These are phyloP conservation scores for Cacoxenus indagator DNA, from an alignment of 2,888 invertebrate species.

Conservation along the genomic window DNA sequence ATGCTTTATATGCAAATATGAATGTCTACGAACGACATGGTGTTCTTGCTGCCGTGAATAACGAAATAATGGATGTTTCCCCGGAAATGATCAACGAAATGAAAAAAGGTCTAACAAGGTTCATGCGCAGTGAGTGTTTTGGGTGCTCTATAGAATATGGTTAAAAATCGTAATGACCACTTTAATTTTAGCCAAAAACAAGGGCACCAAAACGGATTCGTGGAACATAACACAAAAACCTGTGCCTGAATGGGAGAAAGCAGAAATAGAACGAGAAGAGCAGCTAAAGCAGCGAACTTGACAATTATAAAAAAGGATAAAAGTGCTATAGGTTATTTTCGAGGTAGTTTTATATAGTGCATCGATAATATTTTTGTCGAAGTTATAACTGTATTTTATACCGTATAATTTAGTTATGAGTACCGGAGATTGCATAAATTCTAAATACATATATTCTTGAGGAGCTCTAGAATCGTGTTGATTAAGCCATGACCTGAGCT, in stretches of 20 bases:
- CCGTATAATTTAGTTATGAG: too few species aligned
- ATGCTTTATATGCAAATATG: conserved; percentile 71
- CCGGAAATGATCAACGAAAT: conserved; percentile 78
- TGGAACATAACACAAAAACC: conserved; percentile 70
- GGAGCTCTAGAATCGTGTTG: too few species aligned
- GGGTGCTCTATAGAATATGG: neutral
- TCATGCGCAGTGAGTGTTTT: conserved; percentile 74
- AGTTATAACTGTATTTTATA: too few species aligned
- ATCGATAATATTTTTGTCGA: too few species aligned
- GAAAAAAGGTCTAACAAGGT: conserved; percentile 77
- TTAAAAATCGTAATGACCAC: neutral
- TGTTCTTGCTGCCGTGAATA: conserved; percentile 75
- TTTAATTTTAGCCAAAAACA: conserved; percentile 49
- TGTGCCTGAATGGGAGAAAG: conserved; percentile 77
- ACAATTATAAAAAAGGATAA: conserved; percentile 10
- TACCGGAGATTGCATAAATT: too few species aligned
- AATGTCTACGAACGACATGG: conserved; percentile 77
- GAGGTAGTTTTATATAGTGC: too few species aligned
- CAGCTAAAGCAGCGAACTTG: conserved; percentile 28
- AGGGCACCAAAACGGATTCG: conserved; percentile 48
- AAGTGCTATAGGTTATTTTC: too few species aligned
- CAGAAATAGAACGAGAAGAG: conserved; percentile 68
- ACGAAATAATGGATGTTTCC: conserved; percentile 75
- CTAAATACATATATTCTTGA: too few species aligned
- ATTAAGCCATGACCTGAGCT: too few species aligned